These are phyloP conservation scores for Apocheima hispidaria DNA, from an alignment of 2,888 invertebrate genomes.

Conservation along the genomic window DNA sequence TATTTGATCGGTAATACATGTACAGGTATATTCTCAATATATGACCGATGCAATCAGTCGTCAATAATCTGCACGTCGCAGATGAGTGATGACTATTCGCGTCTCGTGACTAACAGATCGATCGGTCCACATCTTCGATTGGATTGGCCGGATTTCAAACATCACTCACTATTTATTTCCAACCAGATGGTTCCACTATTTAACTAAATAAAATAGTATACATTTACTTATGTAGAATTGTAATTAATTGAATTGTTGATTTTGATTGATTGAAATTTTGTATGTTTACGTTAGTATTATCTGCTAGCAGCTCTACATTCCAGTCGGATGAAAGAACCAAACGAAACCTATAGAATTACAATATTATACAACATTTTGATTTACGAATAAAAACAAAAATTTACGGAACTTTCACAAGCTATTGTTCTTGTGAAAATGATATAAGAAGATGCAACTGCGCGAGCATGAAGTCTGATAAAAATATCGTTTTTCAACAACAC, in stretches of 20 bases:
- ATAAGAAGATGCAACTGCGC: not conserved
- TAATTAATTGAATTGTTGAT: too few species aligned
- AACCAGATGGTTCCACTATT: constrained; percentile 46
- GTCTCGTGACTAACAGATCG: constrained; percentile 53
- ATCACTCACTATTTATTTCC: constrained; percentile 66
- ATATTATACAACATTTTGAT: too few species aligned
- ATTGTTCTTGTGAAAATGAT: not conserved
- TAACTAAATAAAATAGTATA: constrained; percentile 12
- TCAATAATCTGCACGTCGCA: constrained; percentile 19
- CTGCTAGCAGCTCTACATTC: too few species aligned
- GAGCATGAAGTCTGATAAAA: constrained; percentile 10
- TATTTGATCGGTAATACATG: too few species aligned
- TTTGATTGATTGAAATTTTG: too few species aligned
- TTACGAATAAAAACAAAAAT: not conserved
- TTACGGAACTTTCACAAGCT: not conserved
- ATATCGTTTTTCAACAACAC: constrained; percentile 3
- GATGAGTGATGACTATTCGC: constrained; percentile 37
- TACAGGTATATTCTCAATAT: not conserved
- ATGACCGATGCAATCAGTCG: constrained; percentile 10
- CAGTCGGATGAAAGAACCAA: too few species aligned
- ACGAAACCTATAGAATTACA: too few species aligned
- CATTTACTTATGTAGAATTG: not conserved
- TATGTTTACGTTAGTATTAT: too few species aligned
- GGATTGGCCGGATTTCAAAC: constrained; percentile 77
- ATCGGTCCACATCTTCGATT: constrained; percentile 49